phyloP scores from a whole-genome alignment of 2,888 invertebrate species.

The Ennomos quercinarius region DNA sequence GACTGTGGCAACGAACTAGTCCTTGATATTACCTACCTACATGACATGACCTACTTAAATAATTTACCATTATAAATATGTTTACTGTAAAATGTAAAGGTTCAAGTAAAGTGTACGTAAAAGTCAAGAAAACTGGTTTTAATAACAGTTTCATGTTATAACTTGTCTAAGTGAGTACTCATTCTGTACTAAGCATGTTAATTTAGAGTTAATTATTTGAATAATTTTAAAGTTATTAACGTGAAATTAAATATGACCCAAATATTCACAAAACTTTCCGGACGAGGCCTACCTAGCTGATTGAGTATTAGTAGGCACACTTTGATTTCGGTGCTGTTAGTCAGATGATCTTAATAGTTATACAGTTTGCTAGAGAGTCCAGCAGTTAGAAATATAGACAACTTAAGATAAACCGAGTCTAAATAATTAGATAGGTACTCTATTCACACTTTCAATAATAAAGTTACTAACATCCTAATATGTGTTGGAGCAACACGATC shows the following conservation, averaged over 20 bases:
- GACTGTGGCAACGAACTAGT: background rate
- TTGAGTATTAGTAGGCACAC: no score
- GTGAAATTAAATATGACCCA: slow-evolving; percentile 1
- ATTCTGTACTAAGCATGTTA: slow-evolving; percentile 10
- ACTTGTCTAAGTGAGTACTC: slow-evolving; percentile 9
- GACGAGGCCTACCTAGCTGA: no score
- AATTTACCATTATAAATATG: slow-evolving; percentile 10
- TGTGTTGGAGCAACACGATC: no score
- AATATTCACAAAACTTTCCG: background rate
- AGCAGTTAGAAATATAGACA: no score
- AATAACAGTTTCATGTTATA: slow-evolving; percentile 9
- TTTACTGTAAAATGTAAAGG: slow-evolving; percentile 16
- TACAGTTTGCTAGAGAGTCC: no score
- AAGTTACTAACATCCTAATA: no score
- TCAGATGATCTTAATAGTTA: no score
- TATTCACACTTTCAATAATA: no score
- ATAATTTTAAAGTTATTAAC: background rate
- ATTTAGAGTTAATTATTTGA: background rate
- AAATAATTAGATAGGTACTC: no score
- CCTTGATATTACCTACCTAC: slow-evolving; percentile 8
- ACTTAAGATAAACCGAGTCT: no score
- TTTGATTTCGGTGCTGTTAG: no score
- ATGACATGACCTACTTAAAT: slow-evolving; percentile 20
- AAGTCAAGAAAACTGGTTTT: slow-evolving; percentile 23
- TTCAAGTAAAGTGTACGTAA: slow-evolving; percentile 8